Base-by-base conservation (phyloP, 2,113 vertebrate species). In the Rhineura floridana region DNA sequence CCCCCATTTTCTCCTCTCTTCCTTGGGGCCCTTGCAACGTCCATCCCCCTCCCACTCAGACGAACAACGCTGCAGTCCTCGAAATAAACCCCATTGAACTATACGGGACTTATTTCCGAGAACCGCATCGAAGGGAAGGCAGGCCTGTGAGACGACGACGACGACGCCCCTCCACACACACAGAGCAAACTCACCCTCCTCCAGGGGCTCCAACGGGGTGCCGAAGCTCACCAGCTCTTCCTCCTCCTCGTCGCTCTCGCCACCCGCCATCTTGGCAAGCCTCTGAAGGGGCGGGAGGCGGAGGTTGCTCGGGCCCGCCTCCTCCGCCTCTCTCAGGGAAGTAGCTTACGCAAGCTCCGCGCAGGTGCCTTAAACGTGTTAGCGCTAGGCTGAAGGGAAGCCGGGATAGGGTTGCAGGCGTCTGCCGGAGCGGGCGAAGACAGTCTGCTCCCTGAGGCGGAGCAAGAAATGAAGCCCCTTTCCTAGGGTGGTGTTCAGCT, bases 141-240 rank as follows among this genome's bases (percentile, higher is more conserved):
- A n/a, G n/a, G n/a, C n/a, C n/a, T n/a, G n/a, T n/a, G n/a, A n/a
- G n/a, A n/a, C n/a, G n/a, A n/a, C n/a, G n/a, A n/a, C n/a, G n/a
- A n/a, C n/a, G n/a, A n/a, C n/a, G n/a, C n/a, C n/a, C n/a, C n/a
- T n/a, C n/a, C n/a, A n/a, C n/a, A n/a, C n/a, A n/a, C n/a, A n/a
- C n/a, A n/a, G n/a, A n/a, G 1, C 9, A 0, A 4, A 0, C n/a
- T 93, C 90, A 98, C 98, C 98, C 97, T 99, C 98, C 55, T 98
- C 97, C 70, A 98, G 93, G 0, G 96, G 97, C 89, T 98, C 97
- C 94, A 99, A 92, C 50, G 97, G 93, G 0, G 93, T 97, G 17
- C 98, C 98, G 30, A 96, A 98, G 95, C 70, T 95, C 81, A 97
- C 98, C 90, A 98, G 93, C 0, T 98, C 98, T 75, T 98, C 98